Evolutionary conservation across 2,888 invertebrate species (phyloP), one percentile per base, ranked within the genome.

Genomic region (Cryptus viduatorius): DNA sequence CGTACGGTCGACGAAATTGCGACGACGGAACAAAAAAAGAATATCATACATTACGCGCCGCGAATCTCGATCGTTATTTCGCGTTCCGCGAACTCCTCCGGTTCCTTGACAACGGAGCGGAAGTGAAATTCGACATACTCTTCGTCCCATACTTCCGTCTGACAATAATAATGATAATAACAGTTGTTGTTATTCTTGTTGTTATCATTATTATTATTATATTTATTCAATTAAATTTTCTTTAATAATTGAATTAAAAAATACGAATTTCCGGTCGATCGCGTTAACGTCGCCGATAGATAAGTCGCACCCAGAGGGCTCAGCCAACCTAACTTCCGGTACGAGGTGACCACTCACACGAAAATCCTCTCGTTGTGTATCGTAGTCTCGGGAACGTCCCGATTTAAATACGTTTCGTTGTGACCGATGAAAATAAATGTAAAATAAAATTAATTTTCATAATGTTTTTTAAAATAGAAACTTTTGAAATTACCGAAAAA

Each of bases 241-340:
- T 12, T 19, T 19, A 19, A 29, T 31, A 72, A 56, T 59, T 19
- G 29, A 4, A 16, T 31, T n/a, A 29, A 64, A 46, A 53, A 77
- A 68, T 19, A 29, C 4, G 46, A 16, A 37, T n/a, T 65, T 56
- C 69, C 46, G 12, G 61, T 64, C 80, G 77, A 73, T 73, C 19
- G 61, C 64, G 19, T 83, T 56, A 86, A 78, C 81, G 76, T 84
- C 65, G 46, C 82, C 75, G 83, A 89, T 88, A 87, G 90, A 91
- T 88, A 88, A 83, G 88, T 87, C 86, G 78, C 87, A 83, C 85
- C 87, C 86, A 86, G 71, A 85, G 84, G 59, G 82, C 86, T 87
- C 89, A 87, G 48, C 86, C 87, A 87, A 86, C 86, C 80, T 76
- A 78, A 83, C 78, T 89, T 92, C 92, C 92, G 90, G 90, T 83